These are phyloP conservation scores for Sebastiscus albofasciatus DNA, from an alignment of 2,797 vertebrate species.

Conservation along the genomic window DNA sequence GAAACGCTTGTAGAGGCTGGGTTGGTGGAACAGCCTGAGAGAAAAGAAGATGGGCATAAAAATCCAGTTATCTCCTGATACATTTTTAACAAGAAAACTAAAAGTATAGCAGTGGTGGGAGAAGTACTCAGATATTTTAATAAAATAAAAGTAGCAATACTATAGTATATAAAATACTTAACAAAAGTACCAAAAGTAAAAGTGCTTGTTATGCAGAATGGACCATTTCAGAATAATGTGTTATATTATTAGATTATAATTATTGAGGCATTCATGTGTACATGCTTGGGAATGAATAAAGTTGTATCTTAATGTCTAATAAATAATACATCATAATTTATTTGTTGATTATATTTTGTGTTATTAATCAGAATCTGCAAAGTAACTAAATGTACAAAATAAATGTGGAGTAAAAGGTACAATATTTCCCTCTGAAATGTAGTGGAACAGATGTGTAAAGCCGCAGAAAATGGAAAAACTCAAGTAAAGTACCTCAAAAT, in stretches of 20 bases:
- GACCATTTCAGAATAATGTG: rapidly evolving
- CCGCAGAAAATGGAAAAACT: neutral
- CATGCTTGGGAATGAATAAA: rapidly evolving
- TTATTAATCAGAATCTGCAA: neutral
- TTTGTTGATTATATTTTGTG: neutral
- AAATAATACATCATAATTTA: neutral
- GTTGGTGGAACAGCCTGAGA: constrained; percentile 89
- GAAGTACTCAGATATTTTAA: neutral
- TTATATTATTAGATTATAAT: neutral
- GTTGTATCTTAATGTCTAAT: too few relatives aligned
- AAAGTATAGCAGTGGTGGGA: neutral
- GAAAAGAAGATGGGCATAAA: neutral
- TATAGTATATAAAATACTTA: neutral
- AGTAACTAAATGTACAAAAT: neutral
- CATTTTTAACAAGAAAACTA: neutral
- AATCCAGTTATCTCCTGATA: neutral
- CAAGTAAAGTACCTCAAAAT: neutral
- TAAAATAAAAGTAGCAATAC: neutral
- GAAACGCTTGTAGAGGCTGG: constrained; percentile 87
- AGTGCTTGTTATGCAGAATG: neutral
- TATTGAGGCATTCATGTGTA: neutral
- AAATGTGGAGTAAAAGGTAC: neutral
- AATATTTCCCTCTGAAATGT: neutral
- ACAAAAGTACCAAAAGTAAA: too few relatives aligned
- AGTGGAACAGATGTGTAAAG: neutral